Percentiles rank a stretch among this genome's conserved stretches.
Conservation (phyloP, 2,113 vertebrate species). For the Xiphias gladius region DNA sequence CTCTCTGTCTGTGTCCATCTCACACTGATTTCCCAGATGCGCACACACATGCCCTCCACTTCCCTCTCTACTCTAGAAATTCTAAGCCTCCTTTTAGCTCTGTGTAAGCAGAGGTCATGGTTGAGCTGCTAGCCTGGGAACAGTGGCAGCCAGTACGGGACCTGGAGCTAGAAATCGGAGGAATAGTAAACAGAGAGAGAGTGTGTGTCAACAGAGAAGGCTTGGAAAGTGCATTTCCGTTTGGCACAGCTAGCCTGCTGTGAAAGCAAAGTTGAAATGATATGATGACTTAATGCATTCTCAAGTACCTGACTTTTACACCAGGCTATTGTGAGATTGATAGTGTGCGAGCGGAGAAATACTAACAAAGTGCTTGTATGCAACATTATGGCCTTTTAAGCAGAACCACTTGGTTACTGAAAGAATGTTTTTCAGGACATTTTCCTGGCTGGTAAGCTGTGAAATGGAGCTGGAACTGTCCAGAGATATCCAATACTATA, state of each 20-base stretch:
- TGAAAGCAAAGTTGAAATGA: constrained; percentile 50
- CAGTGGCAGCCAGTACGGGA: constrained; percentile 40
- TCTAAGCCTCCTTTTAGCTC: constrained; percentile 63
- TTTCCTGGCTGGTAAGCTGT: constrained; percentile 15
- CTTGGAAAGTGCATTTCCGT: constrained; percentile 24
- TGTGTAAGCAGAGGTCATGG: constrained; percentile 54
- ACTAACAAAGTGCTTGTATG: constrained; percentile 32
- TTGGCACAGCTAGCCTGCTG: constrained; percentile 10
- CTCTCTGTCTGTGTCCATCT: constrained; percentile 23
- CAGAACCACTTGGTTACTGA: constrained; percentile 19
- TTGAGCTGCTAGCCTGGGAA: constrained; percentile 64
- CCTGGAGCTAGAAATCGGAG: constrained; percentile 36
- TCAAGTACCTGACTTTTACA: constrained; percentile 51
- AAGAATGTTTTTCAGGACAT: constrained; percentile 18
- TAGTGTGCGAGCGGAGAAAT: constrained; percentile 24
- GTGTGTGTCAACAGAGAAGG: constrained; percentile 50
- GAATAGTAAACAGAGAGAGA: constrained; percentile 50
- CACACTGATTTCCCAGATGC: constrained; percentile 24
- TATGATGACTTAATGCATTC: constrained; percentile 62
- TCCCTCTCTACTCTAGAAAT: constrained; percentile 47
- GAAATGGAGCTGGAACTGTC: constrained; percentile 23
- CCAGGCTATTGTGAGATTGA: constrained; percentile 35
- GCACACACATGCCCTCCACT: constrained; percentile 1
- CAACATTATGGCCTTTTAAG: constrained; percentile 36
- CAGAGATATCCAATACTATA: neutral